Conservation (phyloP, 2,113 vertebrate genomes). For the Rafetus swinhoei region DNA sequence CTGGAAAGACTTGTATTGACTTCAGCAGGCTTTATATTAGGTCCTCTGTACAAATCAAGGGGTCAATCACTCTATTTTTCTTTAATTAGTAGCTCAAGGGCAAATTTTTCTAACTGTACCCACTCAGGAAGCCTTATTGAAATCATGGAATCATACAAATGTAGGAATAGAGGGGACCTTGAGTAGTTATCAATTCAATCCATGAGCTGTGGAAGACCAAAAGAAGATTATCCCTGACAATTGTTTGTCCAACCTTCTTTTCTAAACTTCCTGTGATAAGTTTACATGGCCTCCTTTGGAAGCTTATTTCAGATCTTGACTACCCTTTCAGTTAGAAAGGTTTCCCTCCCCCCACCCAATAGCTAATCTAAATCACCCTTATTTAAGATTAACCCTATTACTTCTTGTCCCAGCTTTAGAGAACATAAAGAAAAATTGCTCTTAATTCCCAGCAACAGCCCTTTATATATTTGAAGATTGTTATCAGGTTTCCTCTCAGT, state of each 20-base stretch:
- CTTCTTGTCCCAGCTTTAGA: background rate
- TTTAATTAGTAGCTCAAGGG: background rate
- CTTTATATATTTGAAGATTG: background rate
- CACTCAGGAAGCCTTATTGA: background rate
- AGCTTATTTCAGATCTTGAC: background rate
- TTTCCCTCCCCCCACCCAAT: background rate
- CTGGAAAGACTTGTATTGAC: background rate
- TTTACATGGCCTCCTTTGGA: background rate
- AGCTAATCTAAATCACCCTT: background rate
- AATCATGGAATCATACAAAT: background rate
- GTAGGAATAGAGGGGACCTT: background rate
- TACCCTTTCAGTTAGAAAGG: background rate
- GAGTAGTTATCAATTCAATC: background rate
- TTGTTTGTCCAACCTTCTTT: background rate
- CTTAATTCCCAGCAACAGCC: background rate
- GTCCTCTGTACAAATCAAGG: background rate
- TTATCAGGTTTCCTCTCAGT: background rate
- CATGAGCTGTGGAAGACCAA: background rate
- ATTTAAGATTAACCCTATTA: background rate
- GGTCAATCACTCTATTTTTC: background rate
- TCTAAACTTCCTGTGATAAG: background rate
- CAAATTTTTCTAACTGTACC: background rate
- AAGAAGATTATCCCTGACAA: background rate
- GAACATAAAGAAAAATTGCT: background rate
- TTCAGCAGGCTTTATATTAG: background rate